Evolutionary conservation across 2,888 invertebrate species (phyloP).

Genomic region (Campopleginae sp.): DNA sequence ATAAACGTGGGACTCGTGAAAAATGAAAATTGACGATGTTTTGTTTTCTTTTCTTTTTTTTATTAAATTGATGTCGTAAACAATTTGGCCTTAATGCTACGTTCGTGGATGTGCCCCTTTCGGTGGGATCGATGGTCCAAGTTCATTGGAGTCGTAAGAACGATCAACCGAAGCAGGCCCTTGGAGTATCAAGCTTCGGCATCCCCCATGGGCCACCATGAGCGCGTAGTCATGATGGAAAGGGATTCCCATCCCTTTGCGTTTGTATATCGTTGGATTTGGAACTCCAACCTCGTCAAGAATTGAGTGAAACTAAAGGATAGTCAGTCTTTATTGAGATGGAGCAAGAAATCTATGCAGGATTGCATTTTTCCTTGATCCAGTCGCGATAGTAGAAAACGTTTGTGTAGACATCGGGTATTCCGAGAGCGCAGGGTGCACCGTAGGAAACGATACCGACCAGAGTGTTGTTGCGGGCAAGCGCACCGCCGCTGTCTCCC

Average conservation of each 20-base stretch:
- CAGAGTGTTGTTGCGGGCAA: constrained; percentile 43
- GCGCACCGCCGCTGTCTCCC: constrained; percentile 66
- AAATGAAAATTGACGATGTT: neutral
- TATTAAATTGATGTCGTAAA: neutral
- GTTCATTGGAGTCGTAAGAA: neutral
- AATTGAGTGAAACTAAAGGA: neutral
- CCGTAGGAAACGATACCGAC: constrained; percentile 60
- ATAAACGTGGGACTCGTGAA: neutral
- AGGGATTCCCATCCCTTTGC: neutral
- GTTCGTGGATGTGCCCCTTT: neutral
- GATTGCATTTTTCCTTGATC: neutral
- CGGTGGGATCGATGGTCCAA: neutral
- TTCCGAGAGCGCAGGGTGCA: neutral
- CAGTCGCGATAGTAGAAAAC: neutral
- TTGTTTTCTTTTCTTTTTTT: neutral
- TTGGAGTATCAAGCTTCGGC: neutral
- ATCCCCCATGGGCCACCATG: neutral
- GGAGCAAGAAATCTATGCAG: neutral
- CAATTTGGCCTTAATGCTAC: neutral
- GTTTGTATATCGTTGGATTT: neutral
- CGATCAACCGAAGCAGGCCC: neutral
- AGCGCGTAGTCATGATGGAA: neutral
- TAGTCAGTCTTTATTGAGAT: neutral
- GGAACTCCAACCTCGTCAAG: neutral
- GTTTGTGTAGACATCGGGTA: constrained; percentile 2